phyloP scores from a whole-genome alignment of 2,797 vertebrate species.

The Nyctalus aviator region DNA sequence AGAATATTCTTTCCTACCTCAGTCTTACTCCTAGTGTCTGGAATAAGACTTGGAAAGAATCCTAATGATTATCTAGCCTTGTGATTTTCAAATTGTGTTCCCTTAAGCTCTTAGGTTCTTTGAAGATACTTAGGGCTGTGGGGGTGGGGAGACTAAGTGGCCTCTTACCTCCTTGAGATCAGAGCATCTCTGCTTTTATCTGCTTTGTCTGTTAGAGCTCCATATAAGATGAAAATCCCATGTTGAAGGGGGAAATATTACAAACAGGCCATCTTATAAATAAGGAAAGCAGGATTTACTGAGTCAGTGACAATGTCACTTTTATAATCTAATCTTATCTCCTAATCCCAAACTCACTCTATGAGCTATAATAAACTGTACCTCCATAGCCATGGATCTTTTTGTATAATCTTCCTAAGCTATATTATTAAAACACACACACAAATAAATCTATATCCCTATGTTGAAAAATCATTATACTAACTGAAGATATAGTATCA shows the following conservation, averaged over 20 bases:
- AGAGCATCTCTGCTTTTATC: not conserved
- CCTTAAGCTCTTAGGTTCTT: not conserved
- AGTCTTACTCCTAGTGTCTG: constrained; percentile 33
- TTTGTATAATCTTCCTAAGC: not conserved
- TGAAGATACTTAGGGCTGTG: not conserved
- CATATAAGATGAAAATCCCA: not conserved
- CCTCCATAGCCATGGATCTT: not conserved
- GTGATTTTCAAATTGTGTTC: constrained; percentile 50
- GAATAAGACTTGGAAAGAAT: constrained; percentile 10
- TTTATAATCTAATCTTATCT: not conserved
- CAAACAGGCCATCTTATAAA: not conserved
- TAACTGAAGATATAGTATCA: not conserved
- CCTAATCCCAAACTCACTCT: not conserved
- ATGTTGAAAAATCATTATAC: constrained; percentile 36
- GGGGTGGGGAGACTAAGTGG: not conserved
- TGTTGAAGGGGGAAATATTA: not conserved
- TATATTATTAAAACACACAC: not conserved
- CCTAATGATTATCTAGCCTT: not conserved
- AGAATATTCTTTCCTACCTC: not conserved
- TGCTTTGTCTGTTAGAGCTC: not conserved
- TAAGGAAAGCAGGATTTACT: not conserved
- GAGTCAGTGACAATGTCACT: not conserved
- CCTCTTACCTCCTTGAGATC: not conserved
- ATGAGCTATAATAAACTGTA: not conserved
- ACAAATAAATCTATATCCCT: not conserved